Base-by-base conservation (phyloP, 2,113 vertebrate genomes). In the Eleginops maclovinus region DNA sequence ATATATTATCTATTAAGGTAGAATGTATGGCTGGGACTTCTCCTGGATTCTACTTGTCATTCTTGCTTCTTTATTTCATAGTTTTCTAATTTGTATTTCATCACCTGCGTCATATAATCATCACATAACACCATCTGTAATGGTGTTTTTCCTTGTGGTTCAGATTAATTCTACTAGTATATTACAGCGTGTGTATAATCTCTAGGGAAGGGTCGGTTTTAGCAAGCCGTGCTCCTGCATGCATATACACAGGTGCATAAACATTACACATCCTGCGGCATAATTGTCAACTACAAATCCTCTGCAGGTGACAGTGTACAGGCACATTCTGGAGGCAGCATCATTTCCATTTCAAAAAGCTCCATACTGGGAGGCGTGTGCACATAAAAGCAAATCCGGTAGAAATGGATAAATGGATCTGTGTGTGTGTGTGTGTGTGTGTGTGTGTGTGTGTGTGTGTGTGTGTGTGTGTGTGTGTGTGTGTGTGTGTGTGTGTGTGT, bases 271-370 rank as follows among this genome's bases (percentile, higher is more conserved):
- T 69, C 72, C 66, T 8, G 51, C 24, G 2, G 74, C 65, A 55
- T 79, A 79, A 88, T 83, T 84, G 70, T 79, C 55, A 79, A 53
- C 72, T 85, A 73, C 36, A 72, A 85, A 80, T 85, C 72, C 79
- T 87, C 73, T 78, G 71, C 81, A 79, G 83, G 85, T 82, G 73
- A 87, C 31, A 36, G 7, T 43, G 55, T 24, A 47, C 53, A 85
- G 40, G 65, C 78, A 63, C 44, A 64, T 78, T 64, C 63, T 46
- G 56, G 21, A 85, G 21, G 26, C 68, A 66, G 21, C 28, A 6
- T 70, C 63, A 89, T 93, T 94, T 93, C 84, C 89, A 93, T 94
- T 88, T 92, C 84, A 88, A 90, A 91, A 83, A 84, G 62, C 82
- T 76, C 47, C 53, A 31, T 60, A 40, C 85, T 73, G 81, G 67